Evolutionary conservation across 2,888 invertebrate species (phyloP).

Genomic region (Oscheius sp.): DNA sequence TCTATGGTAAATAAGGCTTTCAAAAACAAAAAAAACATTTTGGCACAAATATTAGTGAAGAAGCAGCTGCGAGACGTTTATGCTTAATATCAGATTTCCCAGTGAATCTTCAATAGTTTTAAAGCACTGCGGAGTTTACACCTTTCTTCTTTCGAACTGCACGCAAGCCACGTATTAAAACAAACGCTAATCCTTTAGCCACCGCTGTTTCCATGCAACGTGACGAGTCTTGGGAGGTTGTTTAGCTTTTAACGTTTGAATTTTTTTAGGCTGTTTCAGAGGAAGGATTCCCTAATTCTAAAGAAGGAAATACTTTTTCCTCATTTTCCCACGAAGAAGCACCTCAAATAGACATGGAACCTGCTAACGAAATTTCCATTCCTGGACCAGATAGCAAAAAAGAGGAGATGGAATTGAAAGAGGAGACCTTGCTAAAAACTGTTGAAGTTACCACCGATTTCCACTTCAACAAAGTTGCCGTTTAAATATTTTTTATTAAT

Average conservation of each 20-base stretch:
- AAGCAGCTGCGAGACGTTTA: not conserved
- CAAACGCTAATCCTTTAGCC: not conserved
- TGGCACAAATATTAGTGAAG: no score
- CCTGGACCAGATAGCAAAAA: no score
- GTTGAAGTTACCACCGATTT: not conserved
- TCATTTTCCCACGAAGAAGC: no score
- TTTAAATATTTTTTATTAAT: no score
- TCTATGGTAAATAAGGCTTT: no score
- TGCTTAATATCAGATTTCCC: not conserved
- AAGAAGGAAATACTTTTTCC: no score
- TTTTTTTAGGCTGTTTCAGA: not conserved
- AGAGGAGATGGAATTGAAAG: no score
- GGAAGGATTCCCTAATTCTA: no score
- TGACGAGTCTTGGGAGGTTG: not conserved
- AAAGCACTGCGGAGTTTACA: not conserved
- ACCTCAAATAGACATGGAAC: not conserved
- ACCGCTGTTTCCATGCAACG: not conserved
- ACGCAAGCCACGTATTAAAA: not conserved
- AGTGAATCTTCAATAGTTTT: not conserved
- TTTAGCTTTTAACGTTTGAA: not conserved
- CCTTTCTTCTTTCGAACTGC: not conserved
- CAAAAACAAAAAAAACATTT: no score
- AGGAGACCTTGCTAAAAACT: no score
- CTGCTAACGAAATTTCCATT: not conserved
- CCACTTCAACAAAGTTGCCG: slow-evolving; percentile 10